phyloP scores from a whole-genome alignment of 2,888 invertebrate species.

The Hipparchia semele region DNA sequence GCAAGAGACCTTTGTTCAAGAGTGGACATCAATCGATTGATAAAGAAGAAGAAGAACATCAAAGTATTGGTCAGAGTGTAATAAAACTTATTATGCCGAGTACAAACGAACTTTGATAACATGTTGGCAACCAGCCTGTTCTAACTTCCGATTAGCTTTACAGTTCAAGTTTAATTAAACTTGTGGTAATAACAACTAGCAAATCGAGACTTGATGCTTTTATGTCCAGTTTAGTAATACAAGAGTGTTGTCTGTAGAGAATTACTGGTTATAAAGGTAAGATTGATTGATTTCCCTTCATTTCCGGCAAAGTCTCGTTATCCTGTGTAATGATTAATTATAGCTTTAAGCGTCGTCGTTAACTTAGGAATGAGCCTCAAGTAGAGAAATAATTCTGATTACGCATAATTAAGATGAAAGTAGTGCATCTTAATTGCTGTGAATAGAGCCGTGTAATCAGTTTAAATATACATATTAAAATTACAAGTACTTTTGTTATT shows the following conservation, averaged over 20 bases:
- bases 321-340: constrained; percentile 4
- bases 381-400: not conserved
- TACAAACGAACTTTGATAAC: not conserved
- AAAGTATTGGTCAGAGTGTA: not conserved
- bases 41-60: not conserved
- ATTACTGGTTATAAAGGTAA: not conserved
- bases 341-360: not conserved
- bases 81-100: not conserved
- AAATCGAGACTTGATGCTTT: constrained; percentile 4
- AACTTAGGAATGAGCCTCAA: not conserved
- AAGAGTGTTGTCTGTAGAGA: not conserved
- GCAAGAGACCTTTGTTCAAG: no score
- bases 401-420: not conserved
- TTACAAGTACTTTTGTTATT: no score
- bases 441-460: no score
- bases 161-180: constrained; percentile 15
- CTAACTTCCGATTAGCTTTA: constrained; percentile 3
- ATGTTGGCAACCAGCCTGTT: not conserved
- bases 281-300: not conserved
- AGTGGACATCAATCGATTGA: no score
- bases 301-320: constrained; percentile 5
- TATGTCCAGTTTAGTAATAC: not conserved
- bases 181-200: not conserved
- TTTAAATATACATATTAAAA: no score
- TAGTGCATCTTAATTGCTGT: not conserved